Evolutionary conservation across 2,113 vertebrate species (phyloP).

Genomic region (Callithrix jacchus): DNA sequence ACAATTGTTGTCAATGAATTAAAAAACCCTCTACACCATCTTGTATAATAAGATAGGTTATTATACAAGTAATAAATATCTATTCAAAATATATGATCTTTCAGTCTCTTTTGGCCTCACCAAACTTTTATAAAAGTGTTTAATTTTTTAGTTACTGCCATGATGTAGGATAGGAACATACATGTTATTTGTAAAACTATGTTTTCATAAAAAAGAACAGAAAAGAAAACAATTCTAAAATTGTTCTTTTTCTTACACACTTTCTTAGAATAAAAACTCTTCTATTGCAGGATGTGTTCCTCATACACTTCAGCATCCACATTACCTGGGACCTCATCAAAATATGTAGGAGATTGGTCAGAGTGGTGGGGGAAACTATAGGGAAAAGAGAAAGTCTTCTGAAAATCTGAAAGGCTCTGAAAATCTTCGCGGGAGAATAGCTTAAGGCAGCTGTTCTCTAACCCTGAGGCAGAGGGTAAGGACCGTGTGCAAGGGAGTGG

Average conservation of each 20-base stretch:
- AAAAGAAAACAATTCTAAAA: background rate
- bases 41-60: background rate
- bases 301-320: background rate
- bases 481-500: no score
- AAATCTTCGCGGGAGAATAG: no score
- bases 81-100: background rate
- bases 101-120: accelerated
- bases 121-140: background rate
- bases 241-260: background rate
- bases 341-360: no score
- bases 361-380: no score
- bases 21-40: background rate
- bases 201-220: background rate
- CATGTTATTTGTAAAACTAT: background rate
- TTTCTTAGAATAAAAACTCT: background rate
- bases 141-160: background rate
- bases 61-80: background rate
- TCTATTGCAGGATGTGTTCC: background rate
- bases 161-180: background rate
- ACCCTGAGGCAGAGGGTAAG: no score
- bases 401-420: no score
- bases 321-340: no score
- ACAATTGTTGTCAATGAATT: background rate
- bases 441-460: no score
- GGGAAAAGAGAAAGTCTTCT: no score